Base-by-base conservation (phyloP, 2,888 invertebrate genomes). In the Lymantria monacha region DNA sequence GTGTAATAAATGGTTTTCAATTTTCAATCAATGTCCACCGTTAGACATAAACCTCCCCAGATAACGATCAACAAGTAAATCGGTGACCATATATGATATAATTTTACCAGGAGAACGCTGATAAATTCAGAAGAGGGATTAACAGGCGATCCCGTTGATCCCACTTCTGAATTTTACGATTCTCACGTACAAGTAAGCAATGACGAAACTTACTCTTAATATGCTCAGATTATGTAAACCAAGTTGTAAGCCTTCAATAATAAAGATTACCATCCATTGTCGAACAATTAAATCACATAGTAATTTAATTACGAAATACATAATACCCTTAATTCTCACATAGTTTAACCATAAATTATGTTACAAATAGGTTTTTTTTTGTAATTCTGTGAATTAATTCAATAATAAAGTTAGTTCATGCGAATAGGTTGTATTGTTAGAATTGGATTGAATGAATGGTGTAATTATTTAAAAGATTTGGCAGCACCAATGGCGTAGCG, bases 281-380 rank as follows among this genome's bases (percentile, higher is more conserved):
- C 36, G 36, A 36, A 36, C 36, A 36, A 11, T 36, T 36, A 36
- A 9, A 36, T n/a, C 22, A 22, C 22, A 12, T 2, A 38, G 38
- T 12, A n/a, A 38, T 7, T 38, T 42, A 9, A 7, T 45, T 45
- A 7, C 45, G 13, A 15, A 48, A 46, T 40, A 3, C 31, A 46
- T 31, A 31, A 5, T 40, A 33, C 33, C 46, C 41, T 30, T 22
- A 13, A 42, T 48, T 54, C 22, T 22, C 54, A 46, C 54, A 54
- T 37, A 30, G 41, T 48, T n/a, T 54, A 46, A 43, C 37, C 22
- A 22, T 41, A 41, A 8, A 46, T 49, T 49, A 44, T 49, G 42
- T 38, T n/a, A 36, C 44, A 30, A 3, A 36, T 12, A 11, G 22
- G 3, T 22, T 49, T 48, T 48, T 53, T 9, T 30, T 0, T 36